A percentile compares a stretch with the other conserved stretches of the same genome.
Evolutionary conservation across 1,140 invertebrate species (phyloP).

Genomic region (Tenebrio molitor): DNA sequence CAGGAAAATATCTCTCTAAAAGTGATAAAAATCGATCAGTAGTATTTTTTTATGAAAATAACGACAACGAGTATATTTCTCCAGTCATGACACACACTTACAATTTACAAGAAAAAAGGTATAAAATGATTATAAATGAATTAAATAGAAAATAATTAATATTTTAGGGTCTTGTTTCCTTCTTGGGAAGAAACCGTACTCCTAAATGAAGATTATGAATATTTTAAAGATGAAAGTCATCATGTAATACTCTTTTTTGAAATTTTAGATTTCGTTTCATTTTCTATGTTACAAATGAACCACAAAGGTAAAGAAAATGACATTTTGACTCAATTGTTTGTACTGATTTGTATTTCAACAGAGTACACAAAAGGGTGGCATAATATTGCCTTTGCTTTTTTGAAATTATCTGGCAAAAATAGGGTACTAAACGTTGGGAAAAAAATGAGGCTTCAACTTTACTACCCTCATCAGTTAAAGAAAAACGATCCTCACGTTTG

Average conservation of each 20-base stretch:
- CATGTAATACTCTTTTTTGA: constrained; percentile 62
- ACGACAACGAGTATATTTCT: constrained; percentile 53
- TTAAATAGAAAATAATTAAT: constrained; percentile 27
- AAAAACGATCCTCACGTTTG: constrained; percentile 45
- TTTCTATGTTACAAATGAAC: constrained; percentile 33
- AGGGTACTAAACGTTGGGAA: constrained; percentile 55
- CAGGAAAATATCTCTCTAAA: constrained; percentile 56
- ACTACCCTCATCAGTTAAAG: constrained; percentile 50
- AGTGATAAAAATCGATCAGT: constrained; percentile 54
- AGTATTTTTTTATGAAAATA: constrained; percentile 55
- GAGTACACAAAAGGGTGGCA: constrained; percentile 53
- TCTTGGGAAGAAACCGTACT: constrained; percentile 62
- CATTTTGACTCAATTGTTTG: not conserved
- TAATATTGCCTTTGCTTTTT: constrained; percentile 62
- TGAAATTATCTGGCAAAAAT: constrained; percentile 57
- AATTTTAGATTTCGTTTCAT: constrained; percentile 56
- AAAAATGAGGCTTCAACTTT: constrained; percentile 62
- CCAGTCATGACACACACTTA: constrained; percentile 56
- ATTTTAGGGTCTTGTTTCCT: constrained; percentile 59
- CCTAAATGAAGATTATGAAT: constrained; percentile 60
- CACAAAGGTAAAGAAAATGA: constrained; percentile 46
- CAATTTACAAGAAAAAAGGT: constrained; percentile 60
- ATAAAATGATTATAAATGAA: constrained; percentile 37
- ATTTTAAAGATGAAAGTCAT: constrained; percentile 51
- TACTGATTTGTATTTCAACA: constrained; percentile 40